Evolutionary conservation across 2,888 invertebrate genomes (phyloP).

Genomic region (Latheticus oryzae): DNA sequence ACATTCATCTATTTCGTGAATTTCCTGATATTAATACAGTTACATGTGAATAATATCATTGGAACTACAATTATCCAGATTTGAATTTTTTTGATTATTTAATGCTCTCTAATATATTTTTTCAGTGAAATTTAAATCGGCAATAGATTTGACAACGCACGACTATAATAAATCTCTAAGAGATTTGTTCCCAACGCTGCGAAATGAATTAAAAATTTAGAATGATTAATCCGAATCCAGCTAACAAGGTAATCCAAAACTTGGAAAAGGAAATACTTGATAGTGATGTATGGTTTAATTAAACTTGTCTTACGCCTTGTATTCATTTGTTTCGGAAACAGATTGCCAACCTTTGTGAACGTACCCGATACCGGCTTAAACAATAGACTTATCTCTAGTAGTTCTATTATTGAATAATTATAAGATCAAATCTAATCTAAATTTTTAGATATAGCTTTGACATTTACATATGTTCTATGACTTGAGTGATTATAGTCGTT

Average conservation of each 20-base stretch:
- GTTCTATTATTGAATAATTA: conserved; percentile 53
- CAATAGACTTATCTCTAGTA: conserved; percentile 55
- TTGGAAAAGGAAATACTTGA: conserved; percentile 59
- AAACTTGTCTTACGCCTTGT: conserved; percentile 65
- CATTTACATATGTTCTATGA: conserved; percentile 34
- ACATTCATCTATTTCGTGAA: no score
- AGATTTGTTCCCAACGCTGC: conserved; percentile 54
- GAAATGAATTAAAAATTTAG: conserved; percentile 63
- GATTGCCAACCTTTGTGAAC: conserved; percentile 61
- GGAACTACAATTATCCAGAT: no score
- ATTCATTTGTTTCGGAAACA: conserved; percentile 66
- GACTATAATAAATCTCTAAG: conserved; percentile 56
- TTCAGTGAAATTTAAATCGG: no score
- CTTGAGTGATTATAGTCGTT: conserved; percentile 3
- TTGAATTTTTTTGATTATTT: no score
- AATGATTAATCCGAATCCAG: conserved; percentile 63
- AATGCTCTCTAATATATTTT: no score
- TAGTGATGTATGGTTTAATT: conserved; percentile 66
- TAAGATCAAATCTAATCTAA: conserved; percentile 20
- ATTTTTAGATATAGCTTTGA: conserved; percentile 22
- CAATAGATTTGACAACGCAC: conserved; percentile 52
- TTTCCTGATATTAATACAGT: no score
- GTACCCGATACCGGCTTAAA: conserved; percentile 54
- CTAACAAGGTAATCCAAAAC: conserved; percentile 64
- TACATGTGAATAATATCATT: no score